phyloP scores from a whole-genome alignment of 2,888 invertebrate genomes.

The Ganaspis brasiliensis region DNA sequence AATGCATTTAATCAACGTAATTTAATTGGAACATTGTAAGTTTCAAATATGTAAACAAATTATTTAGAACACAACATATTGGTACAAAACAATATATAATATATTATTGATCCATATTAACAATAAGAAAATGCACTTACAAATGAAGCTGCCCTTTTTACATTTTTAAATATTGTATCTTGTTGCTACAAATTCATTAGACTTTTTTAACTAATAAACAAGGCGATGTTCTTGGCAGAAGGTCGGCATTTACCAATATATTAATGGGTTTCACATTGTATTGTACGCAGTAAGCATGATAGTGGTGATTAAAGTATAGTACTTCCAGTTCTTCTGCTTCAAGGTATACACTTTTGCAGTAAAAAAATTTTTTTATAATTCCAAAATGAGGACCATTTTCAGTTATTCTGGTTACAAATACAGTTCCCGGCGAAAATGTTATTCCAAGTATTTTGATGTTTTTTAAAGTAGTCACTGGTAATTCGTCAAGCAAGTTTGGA shows the following conservation, averaged over 20 bases:
- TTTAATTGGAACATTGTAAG: too few relatives aligned
- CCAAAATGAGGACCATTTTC: constrained; percentile 44
- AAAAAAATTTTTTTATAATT: constrained; percentile 43
- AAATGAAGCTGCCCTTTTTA: too few relatives aligned
- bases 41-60: too few relatives aligned
- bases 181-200: neutral
- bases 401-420: constrained; percentile 34
- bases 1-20: too few relatives aligned
- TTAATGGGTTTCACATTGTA: neutral
- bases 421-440: neutral
- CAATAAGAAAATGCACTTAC: too few relatives aligned
- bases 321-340: constrained; percentile 27
- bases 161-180: neutral
- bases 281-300: constrained; percentile 40
- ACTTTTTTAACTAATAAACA: constrained; percentile 34
- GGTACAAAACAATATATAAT: too few relatives aligned
- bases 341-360: constrained; percentile 36
- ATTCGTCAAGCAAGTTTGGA: constrained; percentile 12
- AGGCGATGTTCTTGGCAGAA: constrained; percentile 3
- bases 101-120: too few relatives aligned
- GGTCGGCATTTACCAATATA: constrained; percentile 9
- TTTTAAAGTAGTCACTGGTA: constrained; percentile 33
- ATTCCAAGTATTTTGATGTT: constrained; percentile 20
- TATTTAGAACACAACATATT: too few relatives aligned
- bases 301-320: constrained; percentile 44